Conservation (phyloP, 2,888 invertebrate genomes). For the Prosapia bicincta region DNA sequence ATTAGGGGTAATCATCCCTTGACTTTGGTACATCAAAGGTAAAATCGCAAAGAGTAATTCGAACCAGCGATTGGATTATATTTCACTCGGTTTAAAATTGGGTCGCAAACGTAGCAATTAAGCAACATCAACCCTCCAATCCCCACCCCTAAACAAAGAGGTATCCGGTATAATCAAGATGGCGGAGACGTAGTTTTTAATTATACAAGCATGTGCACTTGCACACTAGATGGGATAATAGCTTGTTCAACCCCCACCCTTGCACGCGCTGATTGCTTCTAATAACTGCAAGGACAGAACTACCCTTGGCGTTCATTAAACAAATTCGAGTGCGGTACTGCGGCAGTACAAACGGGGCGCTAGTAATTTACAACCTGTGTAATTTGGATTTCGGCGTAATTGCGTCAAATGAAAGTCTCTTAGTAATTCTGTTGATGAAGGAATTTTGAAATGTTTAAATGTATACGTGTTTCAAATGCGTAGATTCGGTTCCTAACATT, state of each 20-base stretch:
- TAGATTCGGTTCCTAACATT: too few species aligned
- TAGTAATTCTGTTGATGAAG: background rate
- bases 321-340: background rate
- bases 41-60: too few species aligned
- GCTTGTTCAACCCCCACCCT: background rate
- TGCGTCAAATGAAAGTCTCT: background rate
- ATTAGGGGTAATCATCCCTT: background rate
- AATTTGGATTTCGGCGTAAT: background rate
- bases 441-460: too few species aligned
- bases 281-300: background rate
- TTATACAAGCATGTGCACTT: background rate
- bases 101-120: background rate
- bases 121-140: background rate
- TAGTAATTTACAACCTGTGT: background rate
- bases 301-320: background rate
- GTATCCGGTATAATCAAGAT: background rate
- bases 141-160: background rate
- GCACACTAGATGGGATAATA: background rate
- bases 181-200: background rate
- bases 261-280: background rate
- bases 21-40: background rate
- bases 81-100: background rate
- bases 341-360: background rate
- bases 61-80: background rate
- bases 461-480: too few species aligned